phyloP scores from a whole-genome alignment of 2,797 vertebrate species.

The Cygnus olor region DNA sequence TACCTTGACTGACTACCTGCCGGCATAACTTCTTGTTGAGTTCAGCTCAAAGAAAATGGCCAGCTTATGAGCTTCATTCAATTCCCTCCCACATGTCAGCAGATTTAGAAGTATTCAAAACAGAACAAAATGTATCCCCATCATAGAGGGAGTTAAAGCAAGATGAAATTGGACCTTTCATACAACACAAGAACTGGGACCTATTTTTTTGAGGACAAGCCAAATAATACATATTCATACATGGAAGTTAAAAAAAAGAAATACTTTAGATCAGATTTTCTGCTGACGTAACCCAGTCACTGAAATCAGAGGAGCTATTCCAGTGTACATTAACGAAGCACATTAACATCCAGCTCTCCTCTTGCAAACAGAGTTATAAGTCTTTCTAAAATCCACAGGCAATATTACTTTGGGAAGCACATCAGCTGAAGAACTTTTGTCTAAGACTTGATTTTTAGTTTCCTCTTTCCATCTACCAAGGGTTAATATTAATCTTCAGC shows the following conservation, averaged over 20 bases:
- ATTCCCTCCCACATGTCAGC: neutral
- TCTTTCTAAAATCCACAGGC: neutral
- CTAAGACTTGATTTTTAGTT: neutral
- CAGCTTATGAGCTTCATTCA: neutral
- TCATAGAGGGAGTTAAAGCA: neutral
- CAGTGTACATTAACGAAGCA: neutral
- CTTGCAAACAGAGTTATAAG: neutral
- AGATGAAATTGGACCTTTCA: neutral
- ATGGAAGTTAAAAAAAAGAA: neutral
- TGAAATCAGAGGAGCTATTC: neutral
- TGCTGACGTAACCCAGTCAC: neutral
- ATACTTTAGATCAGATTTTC: neutral
- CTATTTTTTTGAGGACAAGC: neutral
- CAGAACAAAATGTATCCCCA: neutral
- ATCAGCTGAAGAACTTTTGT: neutral
- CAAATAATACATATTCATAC: neutral
- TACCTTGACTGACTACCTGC: neutral
- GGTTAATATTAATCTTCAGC: neutral
- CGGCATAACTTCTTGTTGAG: neutral
- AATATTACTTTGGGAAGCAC: neutral
- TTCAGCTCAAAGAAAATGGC: neutral
- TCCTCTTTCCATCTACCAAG: neutral
- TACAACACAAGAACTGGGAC: neutral
- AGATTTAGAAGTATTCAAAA: conserved; percentile 21
- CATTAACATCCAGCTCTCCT: neutral